Evolutionary conservation across 2,797 vertebrate genomes (phyloP), one percentile per base, ranked within the genome.

Genomic region (Mus minutoides): DNA sequence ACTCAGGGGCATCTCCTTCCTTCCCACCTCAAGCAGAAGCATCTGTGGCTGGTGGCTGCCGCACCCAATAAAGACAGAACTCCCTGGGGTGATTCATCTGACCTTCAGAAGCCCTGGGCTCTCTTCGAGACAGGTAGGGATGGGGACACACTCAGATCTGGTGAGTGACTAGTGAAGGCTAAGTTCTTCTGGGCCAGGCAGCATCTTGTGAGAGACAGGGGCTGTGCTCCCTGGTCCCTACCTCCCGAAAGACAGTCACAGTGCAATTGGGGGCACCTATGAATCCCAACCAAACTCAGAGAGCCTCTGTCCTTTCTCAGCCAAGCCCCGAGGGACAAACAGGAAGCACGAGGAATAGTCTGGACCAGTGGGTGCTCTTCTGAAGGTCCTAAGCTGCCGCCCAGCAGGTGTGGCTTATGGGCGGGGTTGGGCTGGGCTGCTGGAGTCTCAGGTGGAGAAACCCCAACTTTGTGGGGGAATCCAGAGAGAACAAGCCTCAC

Each of bases 21-120:
- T 83, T 49, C 26, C 22, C 46, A 73, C 84, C 89, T 91, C 46
- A 49, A 11, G 2, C 0, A 29, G 88, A 80, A 84, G 85, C 93
- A 86, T 76, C 83, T 29, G 46, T 13, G 3, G 34, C 73, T 0
- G 88, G 52, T 13, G 4, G 56, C 73, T 0, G 90, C 22, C 84
- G 67, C 58, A 13, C 95, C 88, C 88, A 26, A 17, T 71, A 31
- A 1, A 0, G 71, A 31, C 54, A 93, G 98, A 97, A 97, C 96
- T 97, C 97, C 97, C 97, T 97, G 97, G n/a, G 96, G 86, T 97
- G 97, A 96, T 93, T 95, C 10, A 87, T 2, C 43, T 34, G 0
- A 88, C 31, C 60, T 58, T 22, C 3, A 37, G 67, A 34, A 40
- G 71, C 40, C 67, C 29, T 19, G 24, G 21, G 40, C 14, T 64